Conservation (phyloP, 2,797 vertebrate species). For the Danio albolineatus region DNA sequence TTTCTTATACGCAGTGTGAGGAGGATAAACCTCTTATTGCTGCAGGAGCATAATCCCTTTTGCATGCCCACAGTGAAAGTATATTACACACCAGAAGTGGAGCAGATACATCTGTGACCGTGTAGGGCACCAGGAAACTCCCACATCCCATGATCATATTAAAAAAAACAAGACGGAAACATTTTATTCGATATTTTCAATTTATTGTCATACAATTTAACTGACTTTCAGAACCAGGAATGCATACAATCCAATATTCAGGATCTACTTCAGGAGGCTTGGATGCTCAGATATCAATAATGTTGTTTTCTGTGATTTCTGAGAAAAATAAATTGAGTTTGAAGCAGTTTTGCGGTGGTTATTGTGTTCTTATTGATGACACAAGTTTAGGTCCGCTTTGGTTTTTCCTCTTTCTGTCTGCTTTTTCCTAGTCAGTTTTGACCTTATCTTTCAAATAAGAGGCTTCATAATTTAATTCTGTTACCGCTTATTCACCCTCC, state of each 20-base stretch:
- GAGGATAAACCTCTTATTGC: slow-evolving; percentile 62
- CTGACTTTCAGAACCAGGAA: slow-evolving; percentile 19
- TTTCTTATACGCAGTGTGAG: slow-evolving; percentile 41
- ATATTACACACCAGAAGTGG: slow-evolving; percentile 54
- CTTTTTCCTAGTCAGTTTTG: neutral
- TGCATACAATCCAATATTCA: neutral
- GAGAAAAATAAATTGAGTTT: neutral
- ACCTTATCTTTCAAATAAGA: neutral
- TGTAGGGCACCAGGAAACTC: slow-evolving; percentile 35
- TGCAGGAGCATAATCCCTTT: slow-evolving; percentile 58
- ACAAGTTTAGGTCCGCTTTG: neutral
- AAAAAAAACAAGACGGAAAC: neutral
- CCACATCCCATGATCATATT: slow-evolving; percentile 29
- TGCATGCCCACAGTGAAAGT: slow-evolving; percentile 49
- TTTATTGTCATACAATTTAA: neutral
- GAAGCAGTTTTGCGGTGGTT: neutral
- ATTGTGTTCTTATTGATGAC: neutral
- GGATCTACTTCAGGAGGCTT: neutral
- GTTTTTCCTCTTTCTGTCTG: neutral
- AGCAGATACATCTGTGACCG: slow-evolving; percentile 33
- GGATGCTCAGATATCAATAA: neutral
- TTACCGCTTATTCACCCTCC: too few relatives aligned
- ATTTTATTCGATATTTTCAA: slow-evolving; percentile 38
- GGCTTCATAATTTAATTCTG: too few relatives aligned
- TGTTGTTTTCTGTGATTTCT: neutral